Evolutionary conservation across 2,888 invertebrate genomes (phyloP).

Genomic region (Homarus gammarus): DNA sequence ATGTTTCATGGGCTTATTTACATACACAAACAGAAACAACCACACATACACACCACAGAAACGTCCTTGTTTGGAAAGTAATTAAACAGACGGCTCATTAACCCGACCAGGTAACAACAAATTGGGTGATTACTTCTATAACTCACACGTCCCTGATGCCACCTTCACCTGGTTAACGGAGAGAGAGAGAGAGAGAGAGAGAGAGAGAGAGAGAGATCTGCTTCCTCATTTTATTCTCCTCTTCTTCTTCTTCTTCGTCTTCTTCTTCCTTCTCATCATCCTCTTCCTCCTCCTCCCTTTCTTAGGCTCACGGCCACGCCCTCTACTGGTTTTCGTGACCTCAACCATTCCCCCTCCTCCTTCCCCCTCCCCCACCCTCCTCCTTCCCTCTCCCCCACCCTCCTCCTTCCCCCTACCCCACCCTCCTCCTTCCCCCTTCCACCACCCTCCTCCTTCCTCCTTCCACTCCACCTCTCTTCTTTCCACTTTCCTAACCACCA

Average conservation of each 20-base stretch:
- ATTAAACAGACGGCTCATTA: background rate
- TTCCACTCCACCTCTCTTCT: no score
- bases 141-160: background rate
- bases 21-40: slow-evolving; percentile 2
- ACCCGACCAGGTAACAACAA: background rate
- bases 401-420: no score
- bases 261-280: background rate
- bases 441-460: no score
- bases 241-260: no score
- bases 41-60: background rate
- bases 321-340: slow-evolving; percentile 18
- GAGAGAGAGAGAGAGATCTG: no score
- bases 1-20: background rate
- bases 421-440: no score
- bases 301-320: slow-evolving; percentile 2
- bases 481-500: no score
- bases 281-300: background rate
- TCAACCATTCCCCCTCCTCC: slow-evolving; percentile 11
- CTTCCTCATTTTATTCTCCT: no score
- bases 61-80: no score
- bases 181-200: no score
- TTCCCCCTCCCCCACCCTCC: background rate
- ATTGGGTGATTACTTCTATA: background rate
- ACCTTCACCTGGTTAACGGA: background rate
- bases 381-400: no score